Evolutionary conservation across 2,797 vertebrate species (phyloP).

Genomic region (Strix occidentalis): DNA sequence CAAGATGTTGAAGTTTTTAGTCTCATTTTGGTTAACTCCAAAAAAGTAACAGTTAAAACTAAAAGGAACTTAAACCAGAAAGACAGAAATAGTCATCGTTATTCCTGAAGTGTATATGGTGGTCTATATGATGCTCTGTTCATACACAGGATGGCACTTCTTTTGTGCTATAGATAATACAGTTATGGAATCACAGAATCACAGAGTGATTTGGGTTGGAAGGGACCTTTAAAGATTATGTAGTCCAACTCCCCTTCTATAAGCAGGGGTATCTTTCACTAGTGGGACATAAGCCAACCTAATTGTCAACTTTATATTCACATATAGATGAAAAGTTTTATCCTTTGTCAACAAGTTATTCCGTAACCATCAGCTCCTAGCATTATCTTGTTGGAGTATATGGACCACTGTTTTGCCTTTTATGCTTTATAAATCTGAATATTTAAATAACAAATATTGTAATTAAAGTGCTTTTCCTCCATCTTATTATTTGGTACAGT

Average conservation of each 20-base stretch:
- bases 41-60: neutral
- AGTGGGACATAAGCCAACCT: neutral
- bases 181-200: neutral
- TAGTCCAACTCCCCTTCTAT: neutral
- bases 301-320: neutral
- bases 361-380: neutral
- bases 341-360: neutral
- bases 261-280: neutral
- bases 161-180: neutral
- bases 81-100: neutral
- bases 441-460: neutral
- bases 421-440: neutral
- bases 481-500: neutral
- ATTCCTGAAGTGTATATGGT: neutral
- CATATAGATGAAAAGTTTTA: neutral
- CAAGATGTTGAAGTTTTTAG: neutral
- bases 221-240: neutral
- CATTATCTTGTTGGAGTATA: neutral
- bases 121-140: neutral
- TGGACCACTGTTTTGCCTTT: neutral
- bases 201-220: neutral
- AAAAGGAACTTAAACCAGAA: neutral
- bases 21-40: neutral
- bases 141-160: neutral
- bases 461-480: neutral